Percentiles rank a stretch among this genome's conserved stretches.
Conservation (phyloP, 2,888 invertebrate species). For the Antheraea assamensis region DNA sequence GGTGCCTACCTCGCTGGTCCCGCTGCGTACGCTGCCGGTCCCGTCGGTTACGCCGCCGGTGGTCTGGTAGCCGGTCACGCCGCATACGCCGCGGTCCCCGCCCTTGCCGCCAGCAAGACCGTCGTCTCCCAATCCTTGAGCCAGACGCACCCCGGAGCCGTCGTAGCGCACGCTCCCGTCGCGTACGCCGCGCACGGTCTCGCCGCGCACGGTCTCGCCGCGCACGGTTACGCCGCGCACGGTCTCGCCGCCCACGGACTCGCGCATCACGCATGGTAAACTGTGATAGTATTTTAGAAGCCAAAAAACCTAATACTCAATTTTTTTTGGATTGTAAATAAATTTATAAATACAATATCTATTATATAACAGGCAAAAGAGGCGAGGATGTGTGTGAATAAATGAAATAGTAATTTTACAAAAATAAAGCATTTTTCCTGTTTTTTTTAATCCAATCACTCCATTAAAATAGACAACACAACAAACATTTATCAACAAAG, state of each 20-base stretch:
- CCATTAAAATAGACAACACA: neutral
- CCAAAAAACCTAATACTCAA: slow-evolving; percentile 74
- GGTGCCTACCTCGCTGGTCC: slow-evolving; percentile 34
- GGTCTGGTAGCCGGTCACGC: slow-evolving; percentile 37
- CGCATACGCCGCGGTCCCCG: slow-evolving; percentile 43
- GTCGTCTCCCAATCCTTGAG: slow-evolving; percentile 64
- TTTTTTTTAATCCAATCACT: neutral
- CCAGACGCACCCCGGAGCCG: slow-evolving; percentile 68
- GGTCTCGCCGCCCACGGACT: slow-evolving; percentile 45
- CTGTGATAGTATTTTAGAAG: slow-evolving; percentile 70
- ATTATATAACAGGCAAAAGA: slow-evolving; percentile 59
- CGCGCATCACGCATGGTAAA: slow-evolving; percentile 71
- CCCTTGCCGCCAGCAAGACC: slow-evolving; percentile 53
- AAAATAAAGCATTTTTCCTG: neutral
- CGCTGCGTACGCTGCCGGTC: slow-evolving; percentile 39
- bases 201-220: slow-evolving; percentile 36
- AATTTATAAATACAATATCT: slow-evolving; percentile 56
- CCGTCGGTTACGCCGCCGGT: slow-evolving; percentile 37
- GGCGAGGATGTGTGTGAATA: slow-evolving; percentile 80
- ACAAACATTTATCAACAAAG: neutral
- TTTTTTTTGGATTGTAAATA: slow-evolving; percentile 68
- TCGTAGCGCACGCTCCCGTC: slow-evolving; percentile 43
- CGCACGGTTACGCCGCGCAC: slow-evolving; percentile 35
- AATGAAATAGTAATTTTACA: slow-evolving; percentile 63
- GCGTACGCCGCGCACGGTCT: slow-evolving; percentile 36